Conservation (phyloP, 2,797 vertebrate species). For the Notolepis coatsorum region DNA sequence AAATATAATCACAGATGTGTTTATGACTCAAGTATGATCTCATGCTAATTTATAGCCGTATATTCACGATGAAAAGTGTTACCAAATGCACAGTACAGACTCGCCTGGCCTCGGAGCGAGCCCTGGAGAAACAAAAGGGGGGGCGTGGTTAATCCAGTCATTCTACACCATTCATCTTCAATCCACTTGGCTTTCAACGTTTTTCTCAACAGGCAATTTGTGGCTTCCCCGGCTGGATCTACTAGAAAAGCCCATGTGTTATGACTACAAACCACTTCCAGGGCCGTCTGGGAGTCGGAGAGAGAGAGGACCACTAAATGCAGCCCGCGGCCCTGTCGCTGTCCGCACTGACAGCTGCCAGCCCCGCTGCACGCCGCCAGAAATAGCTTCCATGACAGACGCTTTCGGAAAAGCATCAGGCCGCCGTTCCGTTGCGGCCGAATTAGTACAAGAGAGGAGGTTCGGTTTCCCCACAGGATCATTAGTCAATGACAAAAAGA, state of each 20-base stretch:
- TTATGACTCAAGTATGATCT: too few species aligned
- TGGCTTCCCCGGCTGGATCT: constrained; percentile 76
- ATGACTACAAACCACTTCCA: constrained; percentile 77
- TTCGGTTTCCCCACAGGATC: constrained; percentile 48
- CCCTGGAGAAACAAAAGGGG: constrained; percentile 72
- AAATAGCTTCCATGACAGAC: constrained; percentile 75
- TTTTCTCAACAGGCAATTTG: constrained; percentile 79
- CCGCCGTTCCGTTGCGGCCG: constrained; percentile 57
- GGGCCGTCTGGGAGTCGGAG: constrained; percentile 62
- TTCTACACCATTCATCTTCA: constrained; percentile 82
- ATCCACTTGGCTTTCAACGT: constrained; percentile 76
- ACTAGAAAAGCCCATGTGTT: constrained; percentile 74
- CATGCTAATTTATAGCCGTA: too few species aligned
- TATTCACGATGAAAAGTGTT: too few species aligned
- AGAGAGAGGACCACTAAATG: constrained; percentile 70
- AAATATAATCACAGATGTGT: too few species aligned
- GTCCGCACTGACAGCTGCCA: constrained; percentile 71
- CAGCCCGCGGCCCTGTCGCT: constrained; percentile 66
- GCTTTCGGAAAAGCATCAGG: constrained; percentile 67
- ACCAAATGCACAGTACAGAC: too few species aligned
- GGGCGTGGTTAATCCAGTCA: constrained; percentile 78
- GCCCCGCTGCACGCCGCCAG: constrained; percentile 56
- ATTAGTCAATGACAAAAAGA: constrained; percentile 64
- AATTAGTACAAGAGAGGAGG: constrained; percentile 55
- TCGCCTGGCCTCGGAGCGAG: constrained; percentile 75